Conservation (phyloP, 1,140 invertebrate genomes). For the Drosophila paulistorum region DNA sequence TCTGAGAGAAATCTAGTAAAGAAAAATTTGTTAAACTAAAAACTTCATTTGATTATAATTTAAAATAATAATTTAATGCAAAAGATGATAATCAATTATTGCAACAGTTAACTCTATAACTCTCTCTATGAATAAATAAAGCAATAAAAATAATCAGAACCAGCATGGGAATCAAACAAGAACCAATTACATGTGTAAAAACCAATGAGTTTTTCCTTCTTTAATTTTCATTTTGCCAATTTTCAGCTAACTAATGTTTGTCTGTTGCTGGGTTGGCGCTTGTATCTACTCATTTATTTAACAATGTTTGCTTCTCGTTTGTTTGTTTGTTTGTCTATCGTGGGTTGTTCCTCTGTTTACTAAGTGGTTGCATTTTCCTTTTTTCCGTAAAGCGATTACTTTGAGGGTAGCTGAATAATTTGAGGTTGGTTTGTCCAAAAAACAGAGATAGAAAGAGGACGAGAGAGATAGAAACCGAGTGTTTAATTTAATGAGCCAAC, state of each 20-base stretch:
- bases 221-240: slow-evolving; percentile 39
- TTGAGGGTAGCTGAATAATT: slow-evolving; percentile 60
- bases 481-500: slow-evolving; percentile 47
- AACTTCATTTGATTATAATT: not conserved
- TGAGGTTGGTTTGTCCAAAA: slow-evolving; percentile 66
- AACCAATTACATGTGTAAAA: slow-evolving; percentile 18
- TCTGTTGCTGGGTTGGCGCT: slow-evolving; percentile 51
- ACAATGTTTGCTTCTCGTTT: slow-evolving; percentile 40
- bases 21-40: not conserved
- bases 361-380: slow-evolving; percentile 25
- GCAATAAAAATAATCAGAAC: slow-evolving; percentile 60
- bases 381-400: slow-evolving; percentile 21
- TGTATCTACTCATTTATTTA: slow-evolving; percentile 64
- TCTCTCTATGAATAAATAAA: no score
- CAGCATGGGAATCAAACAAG: slow-evolving; percentile 43
- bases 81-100: no score
- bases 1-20: not conserved
- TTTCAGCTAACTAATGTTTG: slow-evolving; percentile 70
- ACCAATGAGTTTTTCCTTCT: not conserved
- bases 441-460: not conserved
- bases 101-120: no score
- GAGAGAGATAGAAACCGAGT: not conserved
- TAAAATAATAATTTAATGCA: no score
- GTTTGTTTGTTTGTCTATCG: slow-evolving; percentile 25
- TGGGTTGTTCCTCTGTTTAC: slow-evolving; percentile 30